Evolutionary conservation across 2,113 vertebrate genomes (phyloP), one percentile per base, ranked within the genome.

Genomic region (Vulpes ferrilata): DNA sequence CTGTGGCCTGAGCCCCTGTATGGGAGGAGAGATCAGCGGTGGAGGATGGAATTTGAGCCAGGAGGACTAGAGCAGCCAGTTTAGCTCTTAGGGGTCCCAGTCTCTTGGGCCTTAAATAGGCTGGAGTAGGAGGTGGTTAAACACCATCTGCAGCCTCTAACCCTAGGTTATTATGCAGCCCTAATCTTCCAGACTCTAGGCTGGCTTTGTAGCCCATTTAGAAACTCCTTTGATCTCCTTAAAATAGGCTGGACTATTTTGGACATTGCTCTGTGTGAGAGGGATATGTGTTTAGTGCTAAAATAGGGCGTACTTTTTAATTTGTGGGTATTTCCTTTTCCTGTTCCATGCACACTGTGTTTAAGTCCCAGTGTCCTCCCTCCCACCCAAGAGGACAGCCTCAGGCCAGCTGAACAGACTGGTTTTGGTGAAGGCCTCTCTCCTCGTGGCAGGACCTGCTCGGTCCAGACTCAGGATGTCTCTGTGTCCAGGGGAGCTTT

Each of bases 181-280:
- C 59, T 73, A 3, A 5, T 43, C 35, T 83, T 67, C 83, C 16
- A 80, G 62, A 78, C 64, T 43, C 17, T 4, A 51, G 67, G 43
- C 67, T 85, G 93, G 1, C 83, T 90, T 60, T 80, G 57, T 48
- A 48, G 65, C 90, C 73, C 51, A 19, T 65, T 97, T 82, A 48
- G 82, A 85, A 93, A 20, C 82, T 73, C 91, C 60, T 95, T 92
- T 84, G 84, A 80, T 82, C 79, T 95, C 78, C 71, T 93, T 93
- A 51, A 97, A 94, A 83, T 79, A 96, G 69, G 67, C 85, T 19
- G 15, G 85, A 64, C 93, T 97, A 57, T 97, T 97, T 97, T 94
- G 67, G 83, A 89, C 57, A 1, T 85, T 93, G 38, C 83, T 88
- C 15, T 74, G 32, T 55, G 10, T 60, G 60, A 92, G 92, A 92